Percentiles rank a stretch among this genome's conserved stretches.
These are phyloP conservation scores for Aporophyla lueneburgensis DNA, from an alignment of 2,888 invertebrate species.

Conservation along the genomic window DNA sequence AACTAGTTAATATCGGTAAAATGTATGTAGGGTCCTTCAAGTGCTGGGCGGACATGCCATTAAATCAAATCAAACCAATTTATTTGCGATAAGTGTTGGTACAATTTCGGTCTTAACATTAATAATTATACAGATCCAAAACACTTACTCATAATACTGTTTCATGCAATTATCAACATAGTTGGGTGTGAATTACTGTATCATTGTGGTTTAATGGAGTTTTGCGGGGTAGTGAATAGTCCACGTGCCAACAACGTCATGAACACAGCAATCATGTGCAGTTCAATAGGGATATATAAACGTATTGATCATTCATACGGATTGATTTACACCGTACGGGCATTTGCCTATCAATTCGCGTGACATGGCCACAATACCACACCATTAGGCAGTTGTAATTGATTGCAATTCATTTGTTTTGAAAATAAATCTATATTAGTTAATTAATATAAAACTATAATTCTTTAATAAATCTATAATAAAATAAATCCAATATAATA, in stretches of 20 bases:
- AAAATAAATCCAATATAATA: no score
- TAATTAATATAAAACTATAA: no score
- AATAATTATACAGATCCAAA: no score
- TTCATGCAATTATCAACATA: no score
- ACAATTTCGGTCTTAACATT: no score
- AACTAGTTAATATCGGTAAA: background rate
- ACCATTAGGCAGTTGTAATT: background rate
- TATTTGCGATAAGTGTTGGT: no score
- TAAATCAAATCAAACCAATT: no score
- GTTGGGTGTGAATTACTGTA: constrained; percentile 13
- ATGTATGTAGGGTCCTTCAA: background rate
- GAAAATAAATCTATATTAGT: no score
- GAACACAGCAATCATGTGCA: constrained; percentile 2
- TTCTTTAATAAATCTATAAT: no score
- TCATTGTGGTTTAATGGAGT: constrained; percentile 8
- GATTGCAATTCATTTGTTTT: background rate
- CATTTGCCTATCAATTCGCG: background rate
- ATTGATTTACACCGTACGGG: background rate
- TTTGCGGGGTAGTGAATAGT: background rate
- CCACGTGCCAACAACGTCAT: background rate
- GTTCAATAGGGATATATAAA: background rate
- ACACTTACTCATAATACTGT: no score
- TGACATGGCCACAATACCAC: background rate
- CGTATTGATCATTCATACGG: background rate
- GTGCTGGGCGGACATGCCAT: background rate